Base-by-base conservation (phyloP, 2,113 vertebrate species). In the Oceanites oceanicus region DNA sequence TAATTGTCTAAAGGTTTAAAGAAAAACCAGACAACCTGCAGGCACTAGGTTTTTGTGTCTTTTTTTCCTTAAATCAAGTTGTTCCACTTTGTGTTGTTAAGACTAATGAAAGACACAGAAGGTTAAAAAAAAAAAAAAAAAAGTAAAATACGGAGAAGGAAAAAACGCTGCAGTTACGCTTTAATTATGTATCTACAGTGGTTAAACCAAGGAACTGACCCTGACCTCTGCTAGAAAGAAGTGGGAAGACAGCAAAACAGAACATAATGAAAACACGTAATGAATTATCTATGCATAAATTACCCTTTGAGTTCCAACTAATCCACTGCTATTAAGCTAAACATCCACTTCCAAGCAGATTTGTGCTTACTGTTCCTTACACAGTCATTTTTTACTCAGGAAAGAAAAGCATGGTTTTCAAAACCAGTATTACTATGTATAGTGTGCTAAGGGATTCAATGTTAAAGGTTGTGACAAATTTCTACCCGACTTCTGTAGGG, bases 311-410 rank as follows among this genome's bases (percentile, higher is more conserved):
- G 88, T 97, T 96, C 87, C 86, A 93, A 92, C 77, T 84, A 96
- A 96, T 95, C 82, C 93, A 93, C 86, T 83, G 90, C 80, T 94
- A 98, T 97, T 96, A 97, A 86, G 92, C 84, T 86, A 97, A 96
- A 91, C 66, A 97, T 85, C 91, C 96, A 92, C 27, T 96, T 93
- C 83, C 91, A 95, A 94, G 76, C 58, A 87, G 79, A 96, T 88
- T 77, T 2, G 1, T 59, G 26, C 94, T 97, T 95, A 95, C 86
- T 91, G 74, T 77, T 97, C 91, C 96, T 96, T 92, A 95, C 82
- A 88, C 32, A 27, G 66, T 65, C 26, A 58, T 92, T 96, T 96
- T 96, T 96, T 94, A 70, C 45, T 77, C 86, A 55, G 52, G 71
- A 78, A 95, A 75, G 55, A 42, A 90, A 92, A 88, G 53, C 12